Conservation (phyloP, 1,140 invertebrate species). For the Drosophila quadrilineata region DNA sequence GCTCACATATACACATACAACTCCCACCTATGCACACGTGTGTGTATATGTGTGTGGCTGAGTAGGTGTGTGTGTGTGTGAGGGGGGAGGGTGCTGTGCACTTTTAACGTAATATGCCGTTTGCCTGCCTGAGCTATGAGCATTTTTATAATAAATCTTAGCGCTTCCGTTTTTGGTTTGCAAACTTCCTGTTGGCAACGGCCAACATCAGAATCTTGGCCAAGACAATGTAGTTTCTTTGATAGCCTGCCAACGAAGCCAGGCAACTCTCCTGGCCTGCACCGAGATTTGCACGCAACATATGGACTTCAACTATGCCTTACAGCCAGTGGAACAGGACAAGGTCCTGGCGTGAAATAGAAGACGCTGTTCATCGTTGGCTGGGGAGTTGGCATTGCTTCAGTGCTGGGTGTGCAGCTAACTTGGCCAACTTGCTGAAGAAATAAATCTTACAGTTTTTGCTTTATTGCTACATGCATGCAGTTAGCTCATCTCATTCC, state of each 20-base stretch:
- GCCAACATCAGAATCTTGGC: slow-evolving; percentile 28
- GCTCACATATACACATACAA: slow-evolving; percentile 22
- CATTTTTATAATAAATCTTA: slow-evolving; percentile 80
- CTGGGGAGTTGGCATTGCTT: slow-evolving; percentile 8
- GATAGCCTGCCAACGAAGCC: slow-evolving; percentile 36
- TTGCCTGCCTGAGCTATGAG: slow-evolving; percentile 72
- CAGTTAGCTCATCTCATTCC: slow-evolving; percentile 39
- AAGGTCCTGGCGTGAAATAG: slow-evolving; percentile 19
- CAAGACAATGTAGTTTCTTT: slow-evolving; percentile 37
- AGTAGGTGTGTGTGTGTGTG: slow-evolving; percentile 19
- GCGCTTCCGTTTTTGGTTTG: slow-evolving; percentile 76
- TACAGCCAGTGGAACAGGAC: slow-evolving; percentile 20
- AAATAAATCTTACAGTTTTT: slow-evolving; percentile 77
- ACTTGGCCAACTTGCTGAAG: slow-evolving; percentile 51
- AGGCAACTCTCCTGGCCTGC: slow-evolving; percentile 3
- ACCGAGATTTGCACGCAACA: slow-evolving; percentile 77
- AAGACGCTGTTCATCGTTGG: slow-evolving; percentile 29
- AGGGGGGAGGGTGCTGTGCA: slow-evolving; percentile 51
- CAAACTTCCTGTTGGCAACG: slow-evolving; percentile 77
- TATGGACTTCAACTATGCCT: slow-evolving; percentile 55
- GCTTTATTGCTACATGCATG: slow-evolving; percentile 61
- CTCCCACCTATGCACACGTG: neutral
- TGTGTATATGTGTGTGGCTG: neutral
- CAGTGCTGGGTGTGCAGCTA: slow-evolving; percentile 30
- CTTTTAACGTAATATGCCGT: slow-evolving; percentile 77